Conservation (phyloP, 2,113 vertebrate genomes). For the Ceratotherium simum region DNA sequence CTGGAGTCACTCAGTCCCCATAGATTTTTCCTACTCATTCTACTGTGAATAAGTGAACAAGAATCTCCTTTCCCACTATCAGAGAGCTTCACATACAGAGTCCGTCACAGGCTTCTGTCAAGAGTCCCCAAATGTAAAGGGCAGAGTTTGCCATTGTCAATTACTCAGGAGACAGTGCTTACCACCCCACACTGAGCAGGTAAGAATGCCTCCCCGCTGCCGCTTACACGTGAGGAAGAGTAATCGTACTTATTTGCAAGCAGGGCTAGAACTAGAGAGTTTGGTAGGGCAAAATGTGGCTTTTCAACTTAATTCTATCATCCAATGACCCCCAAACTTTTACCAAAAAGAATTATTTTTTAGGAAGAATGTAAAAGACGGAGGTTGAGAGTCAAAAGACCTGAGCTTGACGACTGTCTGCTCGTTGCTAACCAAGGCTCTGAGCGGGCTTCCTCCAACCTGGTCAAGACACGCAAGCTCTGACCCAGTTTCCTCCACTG, state of each 20-base stretch:
- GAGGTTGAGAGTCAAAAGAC: not conserved
- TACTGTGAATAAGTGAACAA: not conserved
- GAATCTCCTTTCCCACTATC: not conserved
- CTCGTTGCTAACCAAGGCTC: not conserved
- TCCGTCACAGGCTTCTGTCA: not conserved
- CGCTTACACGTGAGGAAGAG: not conserved
- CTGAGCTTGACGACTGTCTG: not conserved
- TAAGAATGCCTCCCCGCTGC: too few species aligned
- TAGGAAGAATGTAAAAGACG: not conserved
- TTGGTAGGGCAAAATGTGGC: not conserved
- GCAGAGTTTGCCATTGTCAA: not conserved
- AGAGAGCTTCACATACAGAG: not conserved
- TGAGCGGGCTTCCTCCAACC: not conserved
- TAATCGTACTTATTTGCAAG: not conserved
- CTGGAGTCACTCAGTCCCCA: not conserved
- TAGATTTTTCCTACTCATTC: not conserved
- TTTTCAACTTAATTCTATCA: not conserved
- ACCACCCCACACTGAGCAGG: fast-evolving
- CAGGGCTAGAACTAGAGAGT: not conserved
- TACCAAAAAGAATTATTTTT: not conserved
- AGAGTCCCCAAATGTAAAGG: not conserved
- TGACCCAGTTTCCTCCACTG: not conserved
- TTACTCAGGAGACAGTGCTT: not conserved
- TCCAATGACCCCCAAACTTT: not conserved
- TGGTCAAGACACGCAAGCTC: not conserved